A percentile compares a stretch with the other conserved stretches of the same genome.
phyloP scores from a whole-genome alignment of 2,888 invertebrate genomes.

The Gibbula magus region DNA sequence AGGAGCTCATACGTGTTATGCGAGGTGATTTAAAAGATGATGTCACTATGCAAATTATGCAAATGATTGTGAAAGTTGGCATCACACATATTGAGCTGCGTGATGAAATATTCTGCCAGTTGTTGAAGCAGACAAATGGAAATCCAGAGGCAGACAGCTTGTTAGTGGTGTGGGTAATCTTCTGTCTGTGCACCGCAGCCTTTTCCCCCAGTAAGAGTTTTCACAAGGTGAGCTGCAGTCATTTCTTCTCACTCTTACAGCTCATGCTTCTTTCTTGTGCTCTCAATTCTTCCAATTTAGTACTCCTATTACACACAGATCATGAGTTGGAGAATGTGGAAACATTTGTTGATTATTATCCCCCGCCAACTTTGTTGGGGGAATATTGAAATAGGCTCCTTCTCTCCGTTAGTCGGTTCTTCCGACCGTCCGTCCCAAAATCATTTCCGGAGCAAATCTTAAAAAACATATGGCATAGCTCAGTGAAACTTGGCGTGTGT shows the following conservation, averaged over 20 bases:
- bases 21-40: slow-evolving; percentile 89
- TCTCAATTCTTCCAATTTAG: too few species aligned
- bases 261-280: too few species aligned
- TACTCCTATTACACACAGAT: too few species aligned
- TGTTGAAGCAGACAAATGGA: slow-evolving; percentile 80
- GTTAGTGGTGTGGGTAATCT: slow-evolving; percentile 90
- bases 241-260: background rate
- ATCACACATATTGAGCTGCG: slow-evolving; percentile 92
- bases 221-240: slow-evolving; percentile 78
- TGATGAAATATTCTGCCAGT: slow-evolving; percentile 86
- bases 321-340: background rate
- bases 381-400: too few species aligned
- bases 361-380: too few species aligned
- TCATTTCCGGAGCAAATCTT: too few species aligned
- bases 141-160: slow-evolving; percentile 90
- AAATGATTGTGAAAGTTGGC: slow-evolving; percentile 78
- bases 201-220: slow-evolving; percentile 92
- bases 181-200: slow-evolving; percentile 92
- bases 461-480: too few species aligned
- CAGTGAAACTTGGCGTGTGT: too few species aligned
- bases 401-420: too few species aligned
- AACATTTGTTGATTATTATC: too few species aligned
- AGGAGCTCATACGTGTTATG: slow-evolving; percentile 93
- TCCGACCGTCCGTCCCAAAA: too few species aligned
- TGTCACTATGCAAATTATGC: slow-evolving; percentile 52